These are phyloP conservation scores for Hydrotaea cyrtoneurina DNA, from an alignment of 2,888 invertebrate species.

Conservation along the genomic window DNA sequence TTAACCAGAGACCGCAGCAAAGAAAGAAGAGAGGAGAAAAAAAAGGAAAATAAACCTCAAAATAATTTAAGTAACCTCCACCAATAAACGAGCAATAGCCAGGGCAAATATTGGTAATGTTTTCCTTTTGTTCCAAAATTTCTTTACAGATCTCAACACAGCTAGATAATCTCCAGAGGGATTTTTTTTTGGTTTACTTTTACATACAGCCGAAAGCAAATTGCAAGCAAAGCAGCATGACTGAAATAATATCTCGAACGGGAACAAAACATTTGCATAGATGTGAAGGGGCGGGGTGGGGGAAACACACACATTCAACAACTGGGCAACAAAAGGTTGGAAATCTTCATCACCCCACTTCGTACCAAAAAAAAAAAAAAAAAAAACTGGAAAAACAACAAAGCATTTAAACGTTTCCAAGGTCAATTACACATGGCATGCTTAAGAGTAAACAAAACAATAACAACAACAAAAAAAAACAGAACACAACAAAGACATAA, in stretches of 20 bases:
- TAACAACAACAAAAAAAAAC: not conserved
- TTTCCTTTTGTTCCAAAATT: not conserved
- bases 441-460: conserved; percentile 48
- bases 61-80: conserved; percentile 49
- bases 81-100: conserved; percentile 60
- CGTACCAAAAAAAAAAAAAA: conserved; percentile 34
- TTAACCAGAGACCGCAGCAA: conserved; percentile 60
- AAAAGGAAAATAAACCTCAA: conserved; percentile 30
- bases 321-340: conserved; percentile 9
- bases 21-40: conserved; percentile 29
- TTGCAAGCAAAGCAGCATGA: not conserved
- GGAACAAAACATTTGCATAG: not conserved
- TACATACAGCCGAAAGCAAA: not conserved
- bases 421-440: conserved; percentile 60
- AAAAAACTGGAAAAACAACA: no score
- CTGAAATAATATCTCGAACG: not conserved
- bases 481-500: not conserved
- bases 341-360: conserved; percentile 16
- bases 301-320: not conserved
- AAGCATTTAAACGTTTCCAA: conserved; percentile 60
- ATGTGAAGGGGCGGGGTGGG: not conserved
- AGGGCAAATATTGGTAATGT: conserved; percentile 56
- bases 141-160: not conserved
- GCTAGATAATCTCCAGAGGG: not conserved
- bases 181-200: no score